Conservation (phyloP, 2,888 invertebrate genomes). For the Caradrina kadenii region DNA sequence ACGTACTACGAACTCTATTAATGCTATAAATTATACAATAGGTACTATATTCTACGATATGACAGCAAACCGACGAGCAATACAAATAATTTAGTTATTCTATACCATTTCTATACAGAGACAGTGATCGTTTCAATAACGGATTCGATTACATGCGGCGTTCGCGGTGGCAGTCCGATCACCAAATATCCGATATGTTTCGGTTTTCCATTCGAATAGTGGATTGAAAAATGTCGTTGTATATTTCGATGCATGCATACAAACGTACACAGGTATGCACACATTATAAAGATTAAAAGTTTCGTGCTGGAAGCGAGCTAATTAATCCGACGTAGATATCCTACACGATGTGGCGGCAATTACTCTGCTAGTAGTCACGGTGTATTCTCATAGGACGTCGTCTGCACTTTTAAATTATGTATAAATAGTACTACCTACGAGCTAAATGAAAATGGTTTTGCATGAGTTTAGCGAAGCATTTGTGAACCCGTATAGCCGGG, state of each 20-base stretch:
- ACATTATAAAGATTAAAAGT: conserved; percentile 82
- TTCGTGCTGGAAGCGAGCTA: conserved; percentile 77
- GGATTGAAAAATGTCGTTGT: conserved; percentile 75
- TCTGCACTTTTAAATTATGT: conserved; percentile 71
- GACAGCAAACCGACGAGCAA: conserved; percentile 56
- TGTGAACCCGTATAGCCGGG: conserved; percentile 62
- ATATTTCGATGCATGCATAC: conserved; percentile 41
- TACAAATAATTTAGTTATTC: conserved; percentile 76
- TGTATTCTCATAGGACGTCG: conserved; percentile 76
- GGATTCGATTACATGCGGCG: conserved; percentile 82
- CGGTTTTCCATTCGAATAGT: conserved; percentile 70
- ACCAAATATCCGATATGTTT: conserved; percentile 79
- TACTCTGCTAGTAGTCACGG: conserved; percentile 76
- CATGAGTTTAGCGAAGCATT: conserved; percentile 59
- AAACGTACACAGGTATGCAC: conserved; percentile 55
- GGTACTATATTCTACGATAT: conserved; percentile 34
- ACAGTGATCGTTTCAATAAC: conserved; percentile 74
- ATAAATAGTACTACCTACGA: conserved; percentile 48
- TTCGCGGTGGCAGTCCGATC: conserved; percentile 75
- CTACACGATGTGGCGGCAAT: conserved; percentile 78
- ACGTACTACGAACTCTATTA: conserved; percentile 1
- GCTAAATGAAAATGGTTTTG: conserved; percentile 53
- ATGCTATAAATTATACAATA: conserved; percentile 27
- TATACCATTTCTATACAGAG: conserved; percentile 65
- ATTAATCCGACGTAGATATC: conserved; percentile 80